These are phyloP conservation scores for Ahaetulla prasina DNA, from an alignment of 2,113 vertebrate species.

Conservation along the genomic window DNA sequence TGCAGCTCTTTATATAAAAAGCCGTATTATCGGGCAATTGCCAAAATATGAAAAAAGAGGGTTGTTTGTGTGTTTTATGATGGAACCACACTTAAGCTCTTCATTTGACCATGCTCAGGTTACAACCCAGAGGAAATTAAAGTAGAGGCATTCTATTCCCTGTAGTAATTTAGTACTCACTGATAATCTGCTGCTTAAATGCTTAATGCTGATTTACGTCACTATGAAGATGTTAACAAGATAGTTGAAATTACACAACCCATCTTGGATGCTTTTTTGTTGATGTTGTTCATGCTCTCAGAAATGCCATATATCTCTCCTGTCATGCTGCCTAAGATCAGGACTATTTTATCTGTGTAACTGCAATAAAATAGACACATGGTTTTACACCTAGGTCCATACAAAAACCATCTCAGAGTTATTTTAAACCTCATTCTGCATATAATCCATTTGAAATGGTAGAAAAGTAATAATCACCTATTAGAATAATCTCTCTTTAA, in stretches of 20 bases:
- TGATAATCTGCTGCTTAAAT: slow-evolving; percentile 32
- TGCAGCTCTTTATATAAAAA: neutral
- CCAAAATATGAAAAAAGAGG: fast-evolving
- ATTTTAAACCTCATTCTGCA: neutral
- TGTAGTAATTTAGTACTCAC: slow-evolving; percentile 18
- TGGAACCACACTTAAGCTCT: neutral
- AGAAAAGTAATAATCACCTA: neutral
- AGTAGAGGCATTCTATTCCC: slow-evolving; percentile 10
- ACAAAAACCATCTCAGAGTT: neutral
- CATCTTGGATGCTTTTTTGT: slow-evolving; percentile 20
- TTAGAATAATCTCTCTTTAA: neutral
- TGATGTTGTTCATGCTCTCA: neutral
- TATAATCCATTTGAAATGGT: neutral
- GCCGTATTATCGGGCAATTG: neutral
- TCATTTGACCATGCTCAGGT: neutral
- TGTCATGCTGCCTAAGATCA: neutral
- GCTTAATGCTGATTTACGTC: neutral
- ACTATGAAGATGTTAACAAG: slow-evolving; percentile 33
- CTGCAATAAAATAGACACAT: neutral
- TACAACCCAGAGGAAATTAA: neutral
- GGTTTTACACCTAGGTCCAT: too few species aligned
- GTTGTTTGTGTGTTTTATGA: neutral
- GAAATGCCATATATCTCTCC: neutral
- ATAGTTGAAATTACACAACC: slow-evolving; percentile 22
- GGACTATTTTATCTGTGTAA: neutral